Evolutionary conservation across 2,797 vertebrate genomes (phyloP), one percentile per base, ranked within the genome.

Genomic region (Anguilla obscura): DNA sequence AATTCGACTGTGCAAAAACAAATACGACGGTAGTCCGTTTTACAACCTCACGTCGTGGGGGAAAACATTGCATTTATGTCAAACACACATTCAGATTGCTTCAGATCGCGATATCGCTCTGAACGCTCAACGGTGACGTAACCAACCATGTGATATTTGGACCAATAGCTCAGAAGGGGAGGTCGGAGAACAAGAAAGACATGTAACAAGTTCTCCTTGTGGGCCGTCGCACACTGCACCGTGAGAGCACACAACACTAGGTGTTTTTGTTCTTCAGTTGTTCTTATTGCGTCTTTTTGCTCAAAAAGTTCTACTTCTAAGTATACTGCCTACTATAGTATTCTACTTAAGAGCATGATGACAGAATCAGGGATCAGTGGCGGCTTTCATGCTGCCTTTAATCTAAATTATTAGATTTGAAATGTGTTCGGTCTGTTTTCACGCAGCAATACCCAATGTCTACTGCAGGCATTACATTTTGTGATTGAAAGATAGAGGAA

Each of bases 381-480:
- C 18, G 14, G 30, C 36, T 76, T 45, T 40, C 74, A 76, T 21
- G 36, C 74, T 40, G 16, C 40, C 74, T 76, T 40, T 40, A 76
- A 76, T 40, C 74, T 40, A 76, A 33, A 71, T 71, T 71, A 71
- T 12, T 71, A 71, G 27, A 71, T 71, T 71, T 71, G 69, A 71
- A 71, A 71, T 27, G 27, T n/a, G 69, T 74, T 48, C 40, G 36
- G 45, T 48, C 7, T 52, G 7, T 52, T 83, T 48, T 52, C 40
- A 83, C 36, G 45, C 45, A 83, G 50, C 36, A 36, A 36, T 48
- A 83, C 14, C n/a, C 48, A 36, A 76, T 56, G 0, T 66, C 33
- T 63, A 30, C 40, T 33, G 48, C 21, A 9, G 27, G 76, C n/a
- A 50, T 52, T 40, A 82, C 48, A 66, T 56, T 18, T 83, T 79